These are phyloP conservation scores for Penaeus monodon DNA, from an alignment of 2,888 invertebrate genomes.

Conservation along the genomic window DNA sequence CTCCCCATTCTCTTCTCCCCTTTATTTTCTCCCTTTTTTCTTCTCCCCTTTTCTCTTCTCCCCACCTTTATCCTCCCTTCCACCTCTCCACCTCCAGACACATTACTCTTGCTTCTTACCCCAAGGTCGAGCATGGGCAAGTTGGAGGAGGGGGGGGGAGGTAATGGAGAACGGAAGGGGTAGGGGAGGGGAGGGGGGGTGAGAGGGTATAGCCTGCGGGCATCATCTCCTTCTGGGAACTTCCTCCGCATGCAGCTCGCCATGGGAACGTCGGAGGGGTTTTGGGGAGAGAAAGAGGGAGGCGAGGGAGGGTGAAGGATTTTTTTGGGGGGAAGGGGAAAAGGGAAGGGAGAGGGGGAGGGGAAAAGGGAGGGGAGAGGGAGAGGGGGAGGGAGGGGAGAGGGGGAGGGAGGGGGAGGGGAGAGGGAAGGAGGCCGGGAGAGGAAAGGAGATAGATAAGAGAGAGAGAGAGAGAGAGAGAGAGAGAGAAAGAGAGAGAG, in stretches of 20 bases:
- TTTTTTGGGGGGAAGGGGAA: neutral
- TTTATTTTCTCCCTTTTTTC: too few species aligned
- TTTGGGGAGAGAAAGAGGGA: neutral
- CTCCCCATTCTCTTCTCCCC: too few species aligned
- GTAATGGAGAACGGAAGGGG: neutral
- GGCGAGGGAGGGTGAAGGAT: neutral
- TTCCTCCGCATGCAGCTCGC: too few species aligned
- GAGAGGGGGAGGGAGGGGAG: too few species aligned
- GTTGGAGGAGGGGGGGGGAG: neutral
- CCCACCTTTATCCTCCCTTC: too few species aligned
- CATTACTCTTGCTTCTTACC: too few species aligned
- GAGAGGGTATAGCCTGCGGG: neutral
- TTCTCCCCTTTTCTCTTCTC: too few species aligned
- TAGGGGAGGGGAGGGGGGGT: neutral
- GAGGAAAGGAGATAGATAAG: neutral
- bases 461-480: neutral
- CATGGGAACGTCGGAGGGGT: too few species aligned
- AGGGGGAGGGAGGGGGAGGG: neutral
- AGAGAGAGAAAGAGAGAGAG: neutral
- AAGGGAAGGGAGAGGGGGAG: neutral
- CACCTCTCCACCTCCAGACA: too few species aligned
- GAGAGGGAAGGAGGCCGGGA: neutral
- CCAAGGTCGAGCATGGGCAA: too few species aligned
- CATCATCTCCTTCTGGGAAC: too few species aligned
- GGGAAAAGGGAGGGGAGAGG: neutral